These are phyloP conservation scores for Indri indri DNA, from an alignment of 2,113 vertebrate species.

Conservation along the genomic window DNA sequence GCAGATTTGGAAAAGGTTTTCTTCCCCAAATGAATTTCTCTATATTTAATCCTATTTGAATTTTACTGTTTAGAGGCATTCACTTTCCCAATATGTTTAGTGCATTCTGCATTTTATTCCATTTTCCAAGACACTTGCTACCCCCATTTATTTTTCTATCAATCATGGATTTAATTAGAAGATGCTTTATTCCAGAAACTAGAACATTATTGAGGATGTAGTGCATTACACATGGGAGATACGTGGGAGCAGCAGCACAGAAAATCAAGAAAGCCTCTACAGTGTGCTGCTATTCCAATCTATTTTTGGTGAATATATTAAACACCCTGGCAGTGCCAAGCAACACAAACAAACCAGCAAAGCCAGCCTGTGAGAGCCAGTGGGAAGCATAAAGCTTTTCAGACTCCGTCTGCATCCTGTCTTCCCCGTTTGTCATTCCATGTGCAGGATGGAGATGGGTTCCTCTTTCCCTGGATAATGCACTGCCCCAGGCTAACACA, in stretches of 20 bases:
- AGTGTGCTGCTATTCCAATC: background rate
- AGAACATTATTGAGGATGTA: background rate
- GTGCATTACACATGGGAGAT: background rate
- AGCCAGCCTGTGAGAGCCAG: background rate
- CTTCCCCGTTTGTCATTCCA: background rate
- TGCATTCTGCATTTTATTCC: background rate
- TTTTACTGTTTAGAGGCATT: background rate
- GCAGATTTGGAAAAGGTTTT: background rate
- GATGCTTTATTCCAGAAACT: background rate
- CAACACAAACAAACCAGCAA: background rate
- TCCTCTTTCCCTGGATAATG: background rate
- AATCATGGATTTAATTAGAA: slow-evolving; percentile 7
- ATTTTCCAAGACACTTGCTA: slow-evolving; percentile 37
- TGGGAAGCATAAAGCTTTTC: background rate
- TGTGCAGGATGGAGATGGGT: background rate
- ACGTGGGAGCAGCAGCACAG: background rate
- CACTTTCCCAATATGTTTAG: slow-evolving; percentile 4
- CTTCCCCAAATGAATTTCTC: background rate
- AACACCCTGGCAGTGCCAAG: background rate
- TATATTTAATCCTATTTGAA: slow-evolving; percentile 31
- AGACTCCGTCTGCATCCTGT: background rate
- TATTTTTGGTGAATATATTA: slow-evolving; percentile 16
- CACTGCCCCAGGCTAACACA: background rate
- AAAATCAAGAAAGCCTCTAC: background rate
- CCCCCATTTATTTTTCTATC: slow-evolving; percentile 4